phyloP scores from a whole-genome alignment of 2,888 invertebrate species.

The Chrysolina americana region DNA sequence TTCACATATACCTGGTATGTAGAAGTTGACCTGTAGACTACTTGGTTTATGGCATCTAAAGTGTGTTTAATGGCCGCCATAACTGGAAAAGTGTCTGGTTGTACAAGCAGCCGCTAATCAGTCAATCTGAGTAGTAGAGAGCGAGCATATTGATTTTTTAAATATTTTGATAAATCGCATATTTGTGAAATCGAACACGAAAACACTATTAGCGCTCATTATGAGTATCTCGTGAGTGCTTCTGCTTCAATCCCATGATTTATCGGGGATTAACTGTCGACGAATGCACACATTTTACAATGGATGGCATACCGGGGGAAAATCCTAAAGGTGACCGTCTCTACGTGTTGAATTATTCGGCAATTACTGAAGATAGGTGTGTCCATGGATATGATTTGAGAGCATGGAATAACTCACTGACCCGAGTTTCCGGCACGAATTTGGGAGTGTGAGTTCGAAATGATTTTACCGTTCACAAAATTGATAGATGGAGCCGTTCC shows the following conservation, averaged over 20 bases:
- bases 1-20: neutral
- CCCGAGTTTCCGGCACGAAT: too few species aligned
- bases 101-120: slow-evolving; percentile 27
- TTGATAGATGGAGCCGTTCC: too few species aligned
- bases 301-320: neutral
- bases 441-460: too few species aligned
- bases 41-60: slow-evolving; percentile 12
- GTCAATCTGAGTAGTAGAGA: slow-evolving; percentile 27
- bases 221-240: slow-evolving; percentile 37
- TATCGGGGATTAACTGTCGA: slow-evolving; percentile 16
- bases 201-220: slow-evolving; percentile 53
- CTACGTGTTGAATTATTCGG: too few species aligned
- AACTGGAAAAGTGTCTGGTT: slow-evolving; percentile 31
- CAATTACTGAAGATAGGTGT: too few species aligned
- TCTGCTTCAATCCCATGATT: slow-evolving; percentile 26
- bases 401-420: too few species aligned
- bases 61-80: slow-evolving; percentile 24
- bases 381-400: too few species aligned
- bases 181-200: slow-evolving; percentile 52
- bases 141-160: slow-evolving; percentile 50
- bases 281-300: neutral
- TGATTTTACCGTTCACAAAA: too few species aligned
- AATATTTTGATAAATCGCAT: slow-evolving; percentile 53
- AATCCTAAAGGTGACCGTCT: neutral
- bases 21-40: neutral